Base-by-base conservation (phyloP, 1,140 invertebrate genomes). In the Samia ricini region DNA sequence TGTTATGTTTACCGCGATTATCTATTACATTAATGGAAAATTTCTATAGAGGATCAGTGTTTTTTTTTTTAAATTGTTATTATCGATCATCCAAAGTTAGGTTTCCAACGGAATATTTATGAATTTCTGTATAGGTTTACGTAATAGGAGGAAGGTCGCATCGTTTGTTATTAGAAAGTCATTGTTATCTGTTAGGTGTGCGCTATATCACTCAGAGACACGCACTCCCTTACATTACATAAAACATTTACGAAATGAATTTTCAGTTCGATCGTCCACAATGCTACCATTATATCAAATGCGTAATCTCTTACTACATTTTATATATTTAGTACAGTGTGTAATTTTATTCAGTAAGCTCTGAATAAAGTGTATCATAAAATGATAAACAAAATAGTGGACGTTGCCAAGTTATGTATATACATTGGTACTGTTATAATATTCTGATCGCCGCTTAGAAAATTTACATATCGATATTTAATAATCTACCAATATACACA, bases 101-200 rank as follows among this genome's bases (percentile, higher is more conserved):
- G 71, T 67, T 70, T 68, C 59, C 69, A 64, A 66, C 66, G 64
- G 72, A 71, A 71, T 78, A 77, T 81, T 81, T 77, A 77, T 76
- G 76, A 84, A 81, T 74, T 79, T 70, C 64, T 72, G 60, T 70
- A 59, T 66, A 49, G 72, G 79, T 86, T 86, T 86, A 86, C 81
- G 83, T 83, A 83, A 86, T 70, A 76, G 73, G 71, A 75, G 76
- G 76, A 73, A 68, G 60, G 57, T 66, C 56, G 64, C 60, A 66
- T 69, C 57, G 72, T 70, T 78, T 82, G 74, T 77, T 81, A 69
- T 71, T 69, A 59, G 59, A 64, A 60, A 69, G 64, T 56, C 66
- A 56, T 51, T 66, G 48, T 66, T 73, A 75, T 72, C 68, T 63
- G 29, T 21, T 57, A 72, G 73, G 70, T 68, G 70, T 61, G 70